A percentile compares a stretch with the other conserved stretches of the same genome.
These are phyloP conservation scores for Ips typographus DNA, from an alignment of 1,140 invertebrate species.

Conservation along the genomic window DNA sequence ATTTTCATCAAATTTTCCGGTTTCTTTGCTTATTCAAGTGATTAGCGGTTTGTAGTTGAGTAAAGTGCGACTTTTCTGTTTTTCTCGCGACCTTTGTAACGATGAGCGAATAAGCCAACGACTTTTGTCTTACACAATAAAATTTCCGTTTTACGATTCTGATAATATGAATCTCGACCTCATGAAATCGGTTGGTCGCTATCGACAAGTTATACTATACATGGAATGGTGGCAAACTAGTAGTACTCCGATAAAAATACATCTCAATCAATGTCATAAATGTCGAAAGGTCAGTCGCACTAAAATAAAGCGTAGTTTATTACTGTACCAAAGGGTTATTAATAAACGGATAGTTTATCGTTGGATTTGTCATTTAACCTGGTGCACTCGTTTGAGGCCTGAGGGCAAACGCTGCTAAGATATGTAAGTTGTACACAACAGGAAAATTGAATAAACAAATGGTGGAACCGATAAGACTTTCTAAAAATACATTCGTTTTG, in stretches of 20 bases:
- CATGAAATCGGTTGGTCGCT: not conserved
- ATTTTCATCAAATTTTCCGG: too few relatives aligned
- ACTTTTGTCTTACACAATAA: conserved; percentile 7
- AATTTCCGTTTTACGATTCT: conserved; percentile 8
- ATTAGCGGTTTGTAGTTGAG: too few relatives aligned
- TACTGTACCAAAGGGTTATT: conserved; percentile 4
- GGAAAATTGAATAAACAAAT: too few relatives aligned
- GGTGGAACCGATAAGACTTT: too few relatives aligned
- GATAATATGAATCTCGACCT: conserved; percentile 3
- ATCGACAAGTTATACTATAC: not conserved
- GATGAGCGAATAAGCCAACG: not conserved
- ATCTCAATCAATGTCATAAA: conserved; percentile 2
- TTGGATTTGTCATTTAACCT: not conserved
- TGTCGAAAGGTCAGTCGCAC: not conserved
- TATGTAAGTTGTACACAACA: too few relatives aligned
- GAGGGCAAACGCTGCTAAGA: too few relatives aligned
- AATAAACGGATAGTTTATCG: not conserved
- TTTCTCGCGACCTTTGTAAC: not conserved
- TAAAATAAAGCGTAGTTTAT: conserved; percentile 1
- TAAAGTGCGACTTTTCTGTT: not conserved
- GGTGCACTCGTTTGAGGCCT: not conserved
- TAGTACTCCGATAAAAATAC: not conserved
- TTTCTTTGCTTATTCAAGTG: too few relatives aligned
- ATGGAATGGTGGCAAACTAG: not conserved
- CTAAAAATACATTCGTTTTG: too few relatives aligned